Conservation (phyloP, 64 coral and sea anemone species). For the Orbicella faveolata region DNA sequence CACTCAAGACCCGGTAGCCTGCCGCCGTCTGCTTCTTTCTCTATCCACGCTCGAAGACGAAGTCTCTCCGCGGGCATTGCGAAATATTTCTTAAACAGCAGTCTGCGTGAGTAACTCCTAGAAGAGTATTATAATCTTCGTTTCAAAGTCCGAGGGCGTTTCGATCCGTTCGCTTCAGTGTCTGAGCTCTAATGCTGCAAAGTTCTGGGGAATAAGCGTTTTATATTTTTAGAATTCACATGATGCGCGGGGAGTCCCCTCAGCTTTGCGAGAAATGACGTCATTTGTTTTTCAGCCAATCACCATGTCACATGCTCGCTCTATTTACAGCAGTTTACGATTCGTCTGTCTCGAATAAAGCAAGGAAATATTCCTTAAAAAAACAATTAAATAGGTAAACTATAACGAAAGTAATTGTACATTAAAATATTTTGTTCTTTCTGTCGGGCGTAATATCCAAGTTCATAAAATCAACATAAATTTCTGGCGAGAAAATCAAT, state of each 20-base stretch:
- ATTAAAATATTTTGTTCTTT: too few relatives aligned
- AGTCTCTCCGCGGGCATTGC: slow-evolving; percentile 62
- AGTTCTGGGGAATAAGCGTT: not conserved
- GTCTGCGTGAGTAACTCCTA: not conserved
- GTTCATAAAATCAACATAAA: too few relatives aligned
- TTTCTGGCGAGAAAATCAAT: not conserved
- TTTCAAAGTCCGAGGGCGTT: not conserved
- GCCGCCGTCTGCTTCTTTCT: slow-evolving; percentile 48
- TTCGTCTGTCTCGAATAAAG: not conserved
- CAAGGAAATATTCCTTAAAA: not conserved
- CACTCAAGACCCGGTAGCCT: slow-evolving; percentile 70
- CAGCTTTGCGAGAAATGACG: not conserved
- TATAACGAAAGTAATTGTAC: too few relatives aligned
- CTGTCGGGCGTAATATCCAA: too few relatives aligned
- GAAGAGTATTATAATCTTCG: not conserved
- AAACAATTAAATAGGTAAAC: too few relatives aligned
- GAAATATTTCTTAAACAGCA: not conserved
- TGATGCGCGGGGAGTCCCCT: slow-evolving; percentile 27
- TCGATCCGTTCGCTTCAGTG: not conserved
- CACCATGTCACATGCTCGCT: not conserved
- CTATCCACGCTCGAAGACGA: slow-evolving; percentile 81
- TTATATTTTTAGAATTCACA: not conserved
- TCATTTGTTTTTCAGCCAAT: slow-evolving; percentile 10
- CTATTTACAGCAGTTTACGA: not conserved
- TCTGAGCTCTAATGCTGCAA: not conserved